A percentile compares a stretch with the other conserved stretches of the same genome.
phyloP scores from a whole-genome alignment of 1,140 invertebrate genomes.

The Babylonia areolata region DNA sequence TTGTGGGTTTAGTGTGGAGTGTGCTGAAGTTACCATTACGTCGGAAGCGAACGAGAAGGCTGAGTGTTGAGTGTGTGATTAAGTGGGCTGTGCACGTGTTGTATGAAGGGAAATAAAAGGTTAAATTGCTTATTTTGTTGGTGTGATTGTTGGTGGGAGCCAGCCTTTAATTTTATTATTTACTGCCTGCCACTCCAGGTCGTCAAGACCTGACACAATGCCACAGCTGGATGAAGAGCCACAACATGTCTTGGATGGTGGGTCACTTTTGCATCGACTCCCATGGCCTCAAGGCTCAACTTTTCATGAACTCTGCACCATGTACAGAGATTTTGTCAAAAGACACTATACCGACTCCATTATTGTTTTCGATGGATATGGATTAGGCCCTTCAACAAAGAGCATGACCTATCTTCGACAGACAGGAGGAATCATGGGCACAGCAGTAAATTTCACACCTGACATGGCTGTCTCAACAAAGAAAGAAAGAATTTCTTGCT shows the following conservation, averaged over 20 bases:
- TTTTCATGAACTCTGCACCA: background rate
- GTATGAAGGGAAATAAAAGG: no score
- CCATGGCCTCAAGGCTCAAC: background rate
- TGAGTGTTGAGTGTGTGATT: no score
- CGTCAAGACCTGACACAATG: no score
- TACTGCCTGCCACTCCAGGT: no score
- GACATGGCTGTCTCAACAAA: constrained; percentile 17
- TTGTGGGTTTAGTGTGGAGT: no score
- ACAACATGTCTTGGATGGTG: constrained; percentile 5
- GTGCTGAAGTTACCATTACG: no score
- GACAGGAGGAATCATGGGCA: constrained; percentile 8
- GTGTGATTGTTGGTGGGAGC: no score
- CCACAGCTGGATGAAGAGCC: no score
- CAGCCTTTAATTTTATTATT: no score
- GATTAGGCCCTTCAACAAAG: background rate
- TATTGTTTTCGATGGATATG: constrained; percentile 23
- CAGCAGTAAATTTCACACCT: background rate
- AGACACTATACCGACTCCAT: constrained; percentile 1
- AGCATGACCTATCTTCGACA: background rate
- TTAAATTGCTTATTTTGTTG: no score
- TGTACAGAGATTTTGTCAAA: constrained; percentile 17
- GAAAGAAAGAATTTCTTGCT: constrained; percentile 47
- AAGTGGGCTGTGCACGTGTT: no score
- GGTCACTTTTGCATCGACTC: background rate
- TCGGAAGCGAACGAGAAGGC: no score